phyloP scores from a whole-genome alignment of 2,797 vertebrate species.

The Poeciliopsis turneri region DNA sequence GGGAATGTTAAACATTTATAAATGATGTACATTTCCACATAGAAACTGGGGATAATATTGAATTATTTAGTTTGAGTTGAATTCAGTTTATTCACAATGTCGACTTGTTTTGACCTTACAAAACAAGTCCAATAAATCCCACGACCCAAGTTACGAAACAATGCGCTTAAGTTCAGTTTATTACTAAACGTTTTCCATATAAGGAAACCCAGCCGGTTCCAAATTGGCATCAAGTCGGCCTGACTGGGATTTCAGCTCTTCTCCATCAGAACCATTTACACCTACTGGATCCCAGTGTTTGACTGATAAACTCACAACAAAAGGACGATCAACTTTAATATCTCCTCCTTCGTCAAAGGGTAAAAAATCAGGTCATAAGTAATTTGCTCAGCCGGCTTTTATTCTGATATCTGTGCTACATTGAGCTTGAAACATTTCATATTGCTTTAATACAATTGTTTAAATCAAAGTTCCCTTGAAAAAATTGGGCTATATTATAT shows the following conservation, averaged over 20 bases:
- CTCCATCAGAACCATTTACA: background rate
- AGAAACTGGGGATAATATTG: background rate
- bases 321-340: background rate
- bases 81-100: background rate
- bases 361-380: background rate
- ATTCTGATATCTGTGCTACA: background rate
- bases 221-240: background rate
- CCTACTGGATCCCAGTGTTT: background rate
- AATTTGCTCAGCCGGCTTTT: background rate
- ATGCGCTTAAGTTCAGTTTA: background rate
- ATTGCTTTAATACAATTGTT: background rate
- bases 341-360: background rate
- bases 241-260: background rate
- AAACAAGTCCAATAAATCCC: background rate
- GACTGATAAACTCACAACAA: background rate
- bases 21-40: background rate
- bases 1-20: background rate
- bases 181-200: background rate
- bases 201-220: background rate
- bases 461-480: background rate
- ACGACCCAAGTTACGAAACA: background rate
- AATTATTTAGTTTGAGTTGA: background rate
- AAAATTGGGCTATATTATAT: background rate
- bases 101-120: background rate
- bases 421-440: background rate